Base-by-base conservation (phyloP, 2,113 vertebrate genomes). In the Hypomesus transpacificus region DNA sequence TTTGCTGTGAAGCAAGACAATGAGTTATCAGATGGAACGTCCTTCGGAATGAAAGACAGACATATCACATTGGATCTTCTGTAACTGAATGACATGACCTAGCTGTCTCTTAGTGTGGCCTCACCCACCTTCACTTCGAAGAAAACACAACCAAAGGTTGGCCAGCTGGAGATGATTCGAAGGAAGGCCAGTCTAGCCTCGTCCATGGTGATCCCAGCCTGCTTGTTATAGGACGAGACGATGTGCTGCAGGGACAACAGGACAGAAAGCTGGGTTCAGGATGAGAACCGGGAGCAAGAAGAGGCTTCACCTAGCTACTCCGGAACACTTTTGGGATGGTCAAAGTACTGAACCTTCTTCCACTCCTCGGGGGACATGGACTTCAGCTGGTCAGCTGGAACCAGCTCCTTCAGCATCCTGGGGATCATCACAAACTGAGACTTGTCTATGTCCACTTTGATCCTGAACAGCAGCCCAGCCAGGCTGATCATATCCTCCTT, bases 81-180 rank as follows among this genome's bases (percentile, higher is more conserved):
- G 39, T 11, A 46, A 46, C 39, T 13, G 39, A 46, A 46, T 13
- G 39, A 13, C 39, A 9, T 46, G 39, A 46, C 39, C 39, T 7
- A 46, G 39, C 26, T 34, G 24, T 64, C 28, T 14, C 4, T 18
- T 24, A 17, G 51, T 24, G 51, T 34, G 2, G 9, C 14, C 16
- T 46, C 4, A 39, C 82, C 82, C 73, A 98, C 97, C 93, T 96
- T 98, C 61, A 95, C 96, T 80, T 97, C 93, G 39, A 95, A 99
- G 87, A 99, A 99, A 72, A 93, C 87, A 21, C 95, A 98, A 17
- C 97, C 96, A 20, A 98, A 99, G 0, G 96, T 98, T 46, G 94
- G 93, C 96, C 95, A 98, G 2, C 80, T 86, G 65, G 90, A 79
- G 82, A 98, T 93, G 39, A 57, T 31, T 79, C 84, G 94, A 73